Percentiles rank a stretch among this genome's conserved stretches.
These are phyloP conservation scores for Lepidothrix coronata DNA, from an alignment of 2,113 vertebrate genomes.

Conservation along the genomic window DNA sequence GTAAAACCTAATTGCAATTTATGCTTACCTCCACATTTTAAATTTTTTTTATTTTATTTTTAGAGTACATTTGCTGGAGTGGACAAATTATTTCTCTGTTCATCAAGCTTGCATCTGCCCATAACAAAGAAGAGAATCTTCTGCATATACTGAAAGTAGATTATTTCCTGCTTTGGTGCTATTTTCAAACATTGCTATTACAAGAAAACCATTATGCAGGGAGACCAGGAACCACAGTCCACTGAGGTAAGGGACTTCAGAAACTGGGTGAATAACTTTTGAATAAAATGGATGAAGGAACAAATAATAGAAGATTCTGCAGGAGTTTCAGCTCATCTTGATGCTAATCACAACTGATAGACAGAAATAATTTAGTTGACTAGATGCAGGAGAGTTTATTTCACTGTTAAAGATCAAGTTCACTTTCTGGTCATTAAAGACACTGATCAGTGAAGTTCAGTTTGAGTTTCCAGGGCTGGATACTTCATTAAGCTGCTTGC, in stretches of 20 bases:
- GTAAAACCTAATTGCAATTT: not conserved
- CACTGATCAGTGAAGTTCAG: not conserved
- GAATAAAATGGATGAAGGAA: not conserved
- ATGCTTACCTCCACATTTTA: not conserved
- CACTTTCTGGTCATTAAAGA: not conserved
- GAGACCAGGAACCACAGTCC: not conserved
- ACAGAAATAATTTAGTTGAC: not conserved
- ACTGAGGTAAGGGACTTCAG: not conserved
- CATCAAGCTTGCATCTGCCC: not conserved
- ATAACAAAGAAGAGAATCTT: slow-evolving; percentile 8
- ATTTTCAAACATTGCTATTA: not conserved
- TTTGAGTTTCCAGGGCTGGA: not conserved
- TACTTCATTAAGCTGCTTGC: not conserved
- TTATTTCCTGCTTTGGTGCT: slow-evolving; percentile 26
- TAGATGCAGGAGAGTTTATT: not conserved
- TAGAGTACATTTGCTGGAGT: not conserved
- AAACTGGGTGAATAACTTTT: not conserved
- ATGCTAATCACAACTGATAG: not conserved
- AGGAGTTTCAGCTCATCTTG: not conserved
- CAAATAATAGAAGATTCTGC: not conserved
- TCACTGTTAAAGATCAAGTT: not conserved
- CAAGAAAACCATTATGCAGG: not conserved
- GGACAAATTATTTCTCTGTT: slow-evolving; percentile 2
- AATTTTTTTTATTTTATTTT: not conserved
- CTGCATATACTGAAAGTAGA: not conserved